Evolutionary conservation across 2,113 vertebrate species (phyloP).

Genomic region (Labrus mixtus): DNA sequence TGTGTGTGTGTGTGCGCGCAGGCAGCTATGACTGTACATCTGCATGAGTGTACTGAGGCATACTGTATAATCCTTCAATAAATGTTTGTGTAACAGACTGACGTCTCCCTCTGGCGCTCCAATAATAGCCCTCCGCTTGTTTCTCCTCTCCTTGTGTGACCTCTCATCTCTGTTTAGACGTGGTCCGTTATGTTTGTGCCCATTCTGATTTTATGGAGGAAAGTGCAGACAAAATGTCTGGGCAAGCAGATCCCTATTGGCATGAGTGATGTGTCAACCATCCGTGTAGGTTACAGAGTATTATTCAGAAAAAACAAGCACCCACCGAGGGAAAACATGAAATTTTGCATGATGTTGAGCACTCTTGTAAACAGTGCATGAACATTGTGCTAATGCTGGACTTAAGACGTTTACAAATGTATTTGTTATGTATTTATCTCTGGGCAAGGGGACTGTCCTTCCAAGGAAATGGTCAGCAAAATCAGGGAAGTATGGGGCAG

Average conservation of each 20-base stretch:
- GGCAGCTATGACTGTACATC: conserved; percentile 42
- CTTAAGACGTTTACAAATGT: too few species aligned
- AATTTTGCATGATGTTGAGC: background rate
- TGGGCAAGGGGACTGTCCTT: too few species aligned
- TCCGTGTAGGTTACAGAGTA: background rate
- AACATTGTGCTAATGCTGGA: too few species aligned
- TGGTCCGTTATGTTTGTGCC: conserved; percentile 1
- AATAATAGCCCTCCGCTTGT: conserved; percentile 44
- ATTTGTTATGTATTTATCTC: too few species aligned
- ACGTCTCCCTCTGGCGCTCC: conserved; percentile 31
- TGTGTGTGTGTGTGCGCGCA: conserved; percentile 16
- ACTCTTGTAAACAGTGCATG: background rate
- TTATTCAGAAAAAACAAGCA: background rate
- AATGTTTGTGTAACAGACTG: conserved; percentile 49
- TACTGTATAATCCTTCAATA: conserved; percentile 52
- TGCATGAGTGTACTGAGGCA: conserved; percentile 35
- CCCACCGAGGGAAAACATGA: background rate
- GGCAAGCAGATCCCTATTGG: background rate
- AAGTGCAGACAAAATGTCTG: background rate
- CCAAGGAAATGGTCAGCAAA: too few species aligned
- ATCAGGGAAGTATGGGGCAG: too few species aligned
- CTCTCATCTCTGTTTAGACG: conserved; percentile 22
- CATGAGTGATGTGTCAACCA: background rate
- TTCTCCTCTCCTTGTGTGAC: conserved; percentile 32
- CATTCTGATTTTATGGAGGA: background rate